A percentile compares a stretch with the other conserved stretches of the same genome.
Evolutionary conservation across 2,888 invertebrate genomes (phyloP).

Genomic region (Drosophila histrio): DNA sequence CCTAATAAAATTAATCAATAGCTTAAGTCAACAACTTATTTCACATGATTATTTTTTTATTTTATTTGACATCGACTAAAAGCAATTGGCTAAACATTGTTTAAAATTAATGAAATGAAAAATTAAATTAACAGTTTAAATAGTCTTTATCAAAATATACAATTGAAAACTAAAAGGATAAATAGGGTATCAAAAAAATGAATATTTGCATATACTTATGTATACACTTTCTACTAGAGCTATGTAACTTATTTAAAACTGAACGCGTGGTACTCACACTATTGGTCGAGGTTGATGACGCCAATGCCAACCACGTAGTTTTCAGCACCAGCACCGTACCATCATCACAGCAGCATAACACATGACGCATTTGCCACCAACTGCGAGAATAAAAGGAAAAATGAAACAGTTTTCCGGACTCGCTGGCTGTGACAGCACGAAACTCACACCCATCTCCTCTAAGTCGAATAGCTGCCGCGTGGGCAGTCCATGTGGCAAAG

Average conservation of each 20-base stretch:
- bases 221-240: not conserved
- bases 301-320: slow-evolving; percentile 37
- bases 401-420: slow-evolving; percentile 32
- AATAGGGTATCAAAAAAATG: no score
- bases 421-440: slow-evolving; percentile 30
- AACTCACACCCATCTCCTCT: slow-evolving; percentile 24
- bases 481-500: slow-evolving; percentile 52
- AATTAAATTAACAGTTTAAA: no score
- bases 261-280: not conserved
- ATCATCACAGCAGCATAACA: slow-evolving; percentile 6
- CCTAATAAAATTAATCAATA: no score
- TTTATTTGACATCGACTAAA: no score
- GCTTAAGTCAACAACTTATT: not conserved
- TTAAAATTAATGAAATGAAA: no score
- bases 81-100: no score
- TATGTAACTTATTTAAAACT: not conserved
- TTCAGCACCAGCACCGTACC: slow-evolving; percentile 9
- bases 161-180: no score
- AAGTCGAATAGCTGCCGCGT: slow-evolving; percentile 31
- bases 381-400: slow-evolving; percentile 44
- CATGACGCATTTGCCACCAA: slow-evolving; percentile 66
- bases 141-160: no score
- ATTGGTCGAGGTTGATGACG: slow-evolving; percentile 20
- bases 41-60: no score
- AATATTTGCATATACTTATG: not conserved